A percentile compares a stretch with the other conserved stretches of the same genome.
Conservation (phyloP, 2,113 vertebrate species). For the Cygnus atratus region DNA sequence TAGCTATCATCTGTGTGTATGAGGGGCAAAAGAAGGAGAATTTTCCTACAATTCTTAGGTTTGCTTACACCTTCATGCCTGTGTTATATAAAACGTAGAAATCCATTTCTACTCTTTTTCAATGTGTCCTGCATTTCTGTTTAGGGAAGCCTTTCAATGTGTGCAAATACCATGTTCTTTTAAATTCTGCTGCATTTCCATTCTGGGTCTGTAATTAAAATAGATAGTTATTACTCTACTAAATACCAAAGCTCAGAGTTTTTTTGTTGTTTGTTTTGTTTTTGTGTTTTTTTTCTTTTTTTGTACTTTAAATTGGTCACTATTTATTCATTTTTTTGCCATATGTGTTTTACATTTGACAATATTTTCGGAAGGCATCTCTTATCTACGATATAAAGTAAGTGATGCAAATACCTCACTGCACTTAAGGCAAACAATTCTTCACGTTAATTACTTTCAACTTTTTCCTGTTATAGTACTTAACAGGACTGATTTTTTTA, state of each 20-base stretch:
- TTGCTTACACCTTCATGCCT: neutral
- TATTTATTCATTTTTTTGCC: neutral
- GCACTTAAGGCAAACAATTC: neutral
- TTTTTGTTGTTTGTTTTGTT: neutral
- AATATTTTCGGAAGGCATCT: neutral
- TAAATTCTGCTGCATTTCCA: neutral
- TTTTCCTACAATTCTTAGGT: neutral
- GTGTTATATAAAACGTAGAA: conserved; percentile 5
- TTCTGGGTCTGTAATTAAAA: conserved; percentile 35
- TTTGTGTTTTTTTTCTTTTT: neutral
- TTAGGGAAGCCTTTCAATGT: conserved; percentile 25
- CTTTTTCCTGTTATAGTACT: neutral
- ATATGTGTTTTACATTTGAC: neutral
- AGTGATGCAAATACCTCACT: neutral
- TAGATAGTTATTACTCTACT: neutral
- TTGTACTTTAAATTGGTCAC: neutral
- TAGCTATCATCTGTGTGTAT: neutral
- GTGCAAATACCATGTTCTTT: conserved; percentile 18
- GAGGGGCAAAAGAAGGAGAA: conserved; percentile 6
- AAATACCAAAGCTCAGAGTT: neutral
- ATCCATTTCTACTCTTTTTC: conserved; percentile 7
- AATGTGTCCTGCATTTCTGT: conserved; percentile 15
- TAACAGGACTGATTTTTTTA: neutral
- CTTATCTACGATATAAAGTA: neutral
- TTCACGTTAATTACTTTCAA: neutral